A percentile compares a stretch with the other conserved stretches of the same genome.
Conservation (phyloP, 2,888 invertebrate species). For the Meganola albula region DNA sequence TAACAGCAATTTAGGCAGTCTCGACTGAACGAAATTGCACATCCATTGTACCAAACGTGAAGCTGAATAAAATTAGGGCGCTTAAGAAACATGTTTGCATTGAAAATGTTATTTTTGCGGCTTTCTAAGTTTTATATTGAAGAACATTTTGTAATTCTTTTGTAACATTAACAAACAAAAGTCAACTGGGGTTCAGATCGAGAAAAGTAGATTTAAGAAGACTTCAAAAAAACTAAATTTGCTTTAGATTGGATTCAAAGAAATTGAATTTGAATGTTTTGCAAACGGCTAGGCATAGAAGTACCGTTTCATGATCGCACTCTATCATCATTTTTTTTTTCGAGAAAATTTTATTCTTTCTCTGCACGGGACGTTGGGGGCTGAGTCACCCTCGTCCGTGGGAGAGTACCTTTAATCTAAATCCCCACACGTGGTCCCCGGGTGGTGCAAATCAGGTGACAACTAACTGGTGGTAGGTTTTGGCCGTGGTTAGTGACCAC, state of each 20-base stretch:
- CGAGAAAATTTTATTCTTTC: conserved; percentile 51
- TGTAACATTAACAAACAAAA: conserved; percentile 37
- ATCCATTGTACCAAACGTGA: conserved; percentile 50
- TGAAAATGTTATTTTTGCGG: conserved; percentile 48
- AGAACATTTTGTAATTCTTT: no score
- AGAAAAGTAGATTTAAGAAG: conserved; percentile 34
- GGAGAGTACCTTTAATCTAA: no score
- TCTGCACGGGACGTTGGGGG: conserved; percentile 37
- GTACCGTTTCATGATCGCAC: conserved; percentile 60
- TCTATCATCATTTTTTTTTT: conserved; percentile 68
- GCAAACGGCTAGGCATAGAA: conserved; percentile 58
- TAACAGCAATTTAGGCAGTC: conserved; percentile 52
- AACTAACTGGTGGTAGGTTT: no score
- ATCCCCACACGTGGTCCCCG: no score
- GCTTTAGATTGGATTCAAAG: conserved; percentile 55
- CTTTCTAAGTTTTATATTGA: no score
- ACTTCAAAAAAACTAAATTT: conserved; percentile 43
- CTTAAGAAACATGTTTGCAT: conserved; percentile 53
- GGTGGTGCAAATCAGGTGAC: no score
- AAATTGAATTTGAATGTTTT: conserved; percentile 64
- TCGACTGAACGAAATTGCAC: conserved; percentile 57
- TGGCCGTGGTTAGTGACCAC: no score
- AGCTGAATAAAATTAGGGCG: conserved; percentile 54
- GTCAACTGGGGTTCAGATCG: no score
- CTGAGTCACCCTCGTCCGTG: no score